Evolutionary conservation across 2,797 vertebrate genomes (phyloP), one percentile per base, ranked within the genome.

Genomic region (Euphonia xanthogaster): DNA sequence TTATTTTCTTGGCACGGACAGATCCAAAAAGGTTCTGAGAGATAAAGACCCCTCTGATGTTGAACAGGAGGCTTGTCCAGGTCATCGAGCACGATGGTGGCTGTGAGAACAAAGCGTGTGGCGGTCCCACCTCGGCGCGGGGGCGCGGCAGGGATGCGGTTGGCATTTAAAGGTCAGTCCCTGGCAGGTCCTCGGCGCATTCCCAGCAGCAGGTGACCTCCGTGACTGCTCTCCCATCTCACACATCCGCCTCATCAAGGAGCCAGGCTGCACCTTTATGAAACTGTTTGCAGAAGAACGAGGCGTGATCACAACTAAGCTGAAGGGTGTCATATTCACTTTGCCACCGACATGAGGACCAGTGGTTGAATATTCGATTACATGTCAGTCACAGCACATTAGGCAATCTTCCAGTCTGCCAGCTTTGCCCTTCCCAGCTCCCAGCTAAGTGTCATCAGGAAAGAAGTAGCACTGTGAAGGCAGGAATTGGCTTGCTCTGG

Each of bases 321-420:
- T 93, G 94, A 93, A 78, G 91, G 94, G 94, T 97, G 96, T 96
- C 94, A 93, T 92, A 90, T 80, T 96, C 91, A 45, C 94, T 82
- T 79, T 95, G 8, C 95, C 55, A 15, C 76, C 68, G 77, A 96
- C 92, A 94, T 19, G 95, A 92, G 89, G 95, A 96, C 94, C 95
- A 90, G 90, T 86, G 94, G 97, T 94, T 97, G 95, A 96, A 96
- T 95, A 96, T 97, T 97, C 74, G 89, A 94, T 97, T 98, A 90
- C 78, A 94, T 67, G 93, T 97, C 97, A 97, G 86, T 96, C 96
- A 95, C 81, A 97, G 94, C 92, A 95, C 87, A 70, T 94, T 97
- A 97, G 97, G 96, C 97, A 96, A 94, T 95, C 96, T 97, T 98
- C 96, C 95, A 97, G 97, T 88, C 67, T 95, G 92, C 94, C 93